Evolutionary conservation across 2,113 vertebrate species (phyloP), one percentile per base, ranked within the genome.

Genomic region (Solenodon paradoxus): DNA sequence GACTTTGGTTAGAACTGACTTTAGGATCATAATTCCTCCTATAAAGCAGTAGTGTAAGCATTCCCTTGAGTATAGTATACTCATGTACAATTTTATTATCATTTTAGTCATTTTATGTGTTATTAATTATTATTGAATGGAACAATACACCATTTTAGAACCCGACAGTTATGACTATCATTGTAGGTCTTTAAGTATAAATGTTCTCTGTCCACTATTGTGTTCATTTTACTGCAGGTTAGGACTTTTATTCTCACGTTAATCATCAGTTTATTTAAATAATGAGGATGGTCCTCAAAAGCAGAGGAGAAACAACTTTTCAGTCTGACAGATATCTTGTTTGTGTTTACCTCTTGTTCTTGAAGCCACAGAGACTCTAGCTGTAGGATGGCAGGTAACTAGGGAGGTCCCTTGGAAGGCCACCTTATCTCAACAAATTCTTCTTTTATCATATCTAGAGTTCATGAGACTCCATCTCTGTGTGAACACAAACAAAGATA

Each of bases 181-280:
- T 61, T 96, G n/a, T 42, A 42, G 86, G 15, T 93, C 47, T 93
- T 91, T 35, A 90, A 93, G 88, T 92, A 88, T 55, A 92, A 78
- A 93, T 61, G 7, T 63, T 82, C 42, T 59, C 40, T 96, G 61
- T 74, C 86, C 61, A 83, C 55, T 47, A 87, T 64, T 84, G 8
- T 80, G 71, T 93, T 38, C 22, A 5, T 94, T 93, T 95, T 61
- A 88, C 47, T 49, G 87, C 69, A 87, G 75, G 32, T 64, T 93
- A 74, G 32, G 38, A 94, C 82, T 88, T 92, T 24, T 79, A 42
- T 71, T 92, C 61, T 93, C 47, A 81, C 72, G 75, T 97, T 88
- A 89, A 91, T 84, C 72, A 51, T 78, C 47, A 95, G 66, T 82
- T 96, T 94, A 78, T 77, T 94, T 94, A 95, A 90, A 92, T 85